Conservation (phyloP, 1,140 invertebrate genomes). For the Bombyx mandarina region DNA sequence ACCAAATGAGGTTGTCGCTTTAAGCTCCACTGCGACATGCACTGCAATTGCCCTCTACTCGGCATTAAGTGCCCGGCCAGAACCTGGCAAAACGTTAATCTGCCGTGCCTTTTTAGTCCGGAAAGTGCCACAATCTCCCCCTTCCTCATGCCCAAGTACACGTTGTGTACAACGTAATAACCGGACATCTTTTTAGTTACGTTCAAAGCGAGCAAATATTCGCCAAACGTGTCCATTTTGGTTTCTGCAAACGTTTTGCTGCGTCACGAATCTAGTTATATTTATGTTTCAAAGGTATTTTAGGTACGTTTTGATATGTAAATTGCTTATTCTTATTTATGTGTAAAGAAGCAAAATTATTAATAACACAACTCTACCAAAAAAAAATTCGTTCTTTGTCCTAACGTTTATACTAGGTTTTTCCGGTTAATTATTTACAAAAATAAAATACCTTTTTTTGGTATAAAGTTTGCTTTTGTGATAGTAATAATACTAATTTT, state of each 20-base stretch:
- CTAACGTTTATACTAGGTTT: too few species aligned
- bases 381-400: too few species aligned
- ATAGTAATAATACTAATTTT: too few species aligned
- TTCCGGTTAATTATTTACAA: too few species aligned
- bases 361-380: too few species aligned
- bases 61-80: constrained; percentile 35
- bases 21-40: constrained; percentile 36
- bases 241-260: constrained; percentile 12
- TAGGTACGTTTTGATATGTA: too few species aligned
- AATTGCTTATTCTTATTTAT: too few species aligned
- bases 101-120: constrained; percentile 33
- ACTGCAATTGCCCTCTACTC: constrained; percentile 26
- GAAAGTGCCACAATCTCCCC: constrained; percentile 38
- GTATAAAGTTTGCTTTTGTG: too few species aligned
- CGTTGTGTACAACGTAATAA: constrained; percentile 20
- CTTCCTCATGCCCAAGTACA: constrained; percentile 32
- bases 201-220: constrained; percentile 34
- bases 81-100: constrained; percentile 30
- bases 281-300: background rate
- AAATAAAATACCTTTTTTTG: too few species aligned
- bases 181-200: constrained; percentile 18
- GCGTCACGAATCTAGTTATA: background rate
- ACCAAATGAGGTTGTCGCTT: constrained; percentile 30
- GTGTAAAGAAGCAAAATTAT: too few species aligned
- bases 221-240: constrained; percentile 32